Base-by-base conservation (phyloP, 2,888 invertebrate genomes). In the Tricholauxania praeusta region DNA sequence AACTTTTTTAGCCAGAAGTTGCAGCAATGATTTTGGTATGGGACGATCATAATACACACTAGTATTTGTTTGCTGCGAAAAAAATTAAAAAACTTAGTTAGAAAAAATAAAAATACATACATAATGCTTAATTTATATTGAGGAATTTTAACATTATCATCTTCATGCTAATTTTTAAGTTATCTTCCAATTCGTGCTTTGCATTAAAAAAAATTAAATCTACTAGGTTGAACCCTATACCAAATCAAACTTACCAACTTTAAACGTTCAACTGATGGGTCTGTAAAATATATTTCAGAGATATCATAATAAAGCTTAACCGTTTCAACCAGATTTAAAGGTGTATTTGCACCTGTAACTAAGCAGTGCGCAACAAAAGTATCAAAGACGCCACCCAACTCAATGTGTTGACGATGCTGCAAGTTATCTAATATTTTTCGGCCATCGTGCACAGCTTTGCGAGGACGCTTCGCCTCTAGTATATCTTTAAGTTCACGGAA, bases 331-430 rank as follows among this genome's bases (percentile, higher is more conserved):
- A 83, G 74, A 10, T 74, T 76, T 7, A 77, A 51, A 14, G 76
- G 72, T 8, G 55, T 48, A 39, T 79, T 80, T 19, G 76, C 60
- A 1, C 78, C 79, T 0, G 76, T 72, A 14, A 79, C 72, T 3
- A 80, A 59, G 15, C 81, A 78, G 66, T 83, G 79, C 0, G 82
- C 82, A 14, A 82, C 80, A 74, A 79, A 81, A 6, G 80, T 78
- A 74, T 83, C 83, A 71, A 83, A 83, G 28, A 83, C 67, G 14
- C 80, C 80, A 2, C 73, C 71, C 14, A 83, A 53, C 49, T 79
- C 73, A 12, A 82, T 60, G 51, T 75, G 67, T 12, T 82, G 80
- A 5, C 78, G 78, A 75, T 79, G 77, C 70, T 82, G 78, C 5
- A 83, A 75, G 57, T 81, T 80, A 75, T 83, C 83, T 6, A 77